Base-by-base conservation (phyloP, 2,797 vertebrate species). In the Typhlichthys subterraneus region DNA sequence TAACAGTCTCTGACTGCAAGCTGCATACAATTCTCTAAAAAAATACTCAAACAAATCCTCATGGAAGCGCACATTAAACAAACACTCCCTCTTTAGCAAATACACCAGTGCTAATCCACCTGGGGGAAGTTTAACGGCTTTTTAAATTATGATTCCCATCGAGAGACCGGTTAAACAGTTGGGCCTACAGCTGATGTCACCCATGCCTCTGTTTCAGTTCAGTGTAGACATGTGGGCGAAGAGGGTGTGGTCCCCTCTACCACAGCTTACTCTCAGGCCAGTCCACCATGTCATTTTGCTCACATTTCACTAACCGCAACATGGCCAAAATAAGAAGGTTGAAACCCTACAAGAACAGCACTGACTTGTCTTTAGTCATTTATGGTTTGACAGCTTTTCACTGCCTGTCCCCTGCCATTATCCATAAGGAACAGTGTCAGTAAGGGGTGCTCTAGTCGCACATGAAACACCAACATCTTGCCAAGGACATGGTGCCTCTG, bases 211-310 rank as follows among this genome's bases (percentile, higher is more conserved):
- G 15, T 42, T 14, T 1, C 2, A 11, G 42, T 57, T 63, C 53
- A 59, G 72, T 4, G 59, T 70, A 88, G 85, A 87, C 85, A 42
- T 87, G 88, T 87, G 86, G 89, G 87, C 70, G 83, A 80, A 61
- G 66, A 65, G 85, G 85, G 89, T 72, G 88, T 83, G 89, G 75
- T 72, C 58, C 10, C 69, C 63, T 67, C 65, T 42, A 72, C 90
- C 87, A 57, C 92, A 91, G 84, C 86, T 80, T 85, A 78, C 84
- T 86, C 83, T 85, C 82, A 73, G 82, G 80, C 76, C 75, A 64
- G 70, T 75, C 70, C 61, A 73, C 80, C 80, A 73, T 92, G 67
- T 93, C 90, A 93, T 93, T 91, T 42, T 91, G 85, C 69, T 87
- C 89, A 89, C 87, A 73, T 91, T 85, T 76, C 71, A 54, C 70